These are phyloP conservation scores for Melanostoma mellinum DNA, from an alignment of 2,888 invertebrate genomes.

Conservation along the genomic window DNA sequence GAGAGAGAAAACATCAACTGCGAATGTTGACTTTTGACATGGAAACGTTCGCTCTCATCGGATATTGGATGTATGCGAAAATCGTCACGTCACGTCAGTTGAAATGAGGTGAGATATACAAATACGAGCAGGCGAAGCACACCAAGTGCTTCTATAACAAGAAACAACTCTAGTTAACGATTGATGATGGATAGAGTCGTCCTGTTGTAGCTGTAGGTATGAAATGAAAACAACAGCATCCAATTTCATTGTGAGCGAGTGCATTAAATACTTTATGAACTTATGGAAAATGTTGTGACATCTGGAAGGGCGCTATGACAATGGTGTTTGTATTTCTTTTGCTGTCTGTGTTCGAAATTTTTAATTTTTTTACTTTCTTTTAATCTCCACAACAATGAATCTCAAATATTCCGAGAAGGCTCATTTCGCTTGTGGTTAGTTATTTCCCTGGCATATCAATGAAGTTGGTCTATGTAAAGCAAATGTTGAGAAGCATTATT, in stretches of 20 bases:
- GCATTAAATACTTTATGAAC: constrained; percentile 41
- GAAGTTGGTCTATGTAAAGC: no score
- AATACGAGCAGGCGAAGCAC: constrained; percentile 50
- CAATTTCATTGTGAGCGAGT: constrained; percentile 44
- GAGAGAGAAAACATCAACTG: constrained; percentile 48
- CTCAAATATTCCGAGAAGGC: no score
- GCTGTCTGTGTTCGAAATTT: no score
- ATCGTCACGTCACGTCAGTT: constrained; percentile 13
- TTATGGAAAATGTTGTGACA: constrained; percentile 29
- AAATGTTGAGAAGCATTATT: no score
- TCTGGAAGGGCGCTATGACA: constrained; percentile 6
- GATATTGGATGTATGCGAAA: constrained; percentile 52
- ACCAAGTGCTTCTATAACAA: constrained; percentile 64
- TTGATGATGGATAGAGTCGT: constrained; percentile 43
- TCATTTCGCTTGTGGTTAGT: no score
- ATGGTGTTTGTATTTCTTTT: not conserved
- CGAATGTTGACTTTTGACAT: constrained; percentile 66
- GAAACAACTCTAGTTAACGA: constrained; percentile 55
- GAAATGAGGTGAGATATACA: constrained; percentile 61
- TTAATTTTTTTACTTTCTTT: no score
- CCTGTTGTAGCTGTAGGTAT: constrained; percentile 37
- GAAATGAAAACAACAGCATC: constrained; percentile 34
- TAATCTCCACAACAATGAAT: no score
- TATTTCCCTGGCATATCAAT: no score
- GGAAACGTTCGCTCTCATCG: constrained; percentile 67